Evolutionary conservation across 2,888 invertebrate species (phyloP).

Genomic region (Galerucella calmariensis): DNA sequence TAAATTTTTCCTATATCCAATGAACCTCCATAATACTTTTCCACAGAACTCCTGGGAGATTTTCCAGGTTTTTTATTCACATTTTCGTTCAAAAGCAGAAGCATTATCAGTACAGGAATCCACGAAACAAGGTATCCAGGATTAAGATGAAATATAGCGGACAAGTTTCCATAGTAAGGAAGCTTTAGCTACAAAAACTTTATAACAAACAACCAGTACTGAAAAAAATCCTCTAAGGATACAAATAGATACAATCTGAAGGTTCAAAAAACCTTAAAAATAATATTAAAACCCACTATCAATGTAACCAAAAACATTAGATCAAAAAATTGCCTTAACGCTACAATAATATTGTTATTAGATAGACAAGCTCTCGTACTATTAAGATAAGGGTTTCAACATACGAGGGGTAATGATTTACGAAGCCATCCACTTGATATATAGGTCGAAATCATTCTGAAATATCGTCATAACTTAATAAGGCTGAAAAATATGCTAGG

Average conservation of each 20-base stretch:
- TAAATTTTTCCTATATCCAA: no score
- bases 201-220: no score
- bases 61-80: constrained; percentile 9
- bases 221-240: not conserved
- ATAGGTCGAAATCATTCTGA: constrained; percentile 45
- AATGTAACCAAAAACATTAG: no score
- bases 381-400: not conserved
- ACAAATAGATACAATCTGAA: no score
- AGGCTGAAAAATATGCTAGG: constrained; percentile 40
- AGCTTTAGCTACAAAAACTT: no score
- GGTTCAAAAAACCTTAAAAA: no score
- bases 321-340: no score
- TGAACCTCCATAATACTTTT: no score
- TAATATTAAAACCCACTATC: no score
- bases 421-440: constrained; percentile 42
- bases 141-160: constrained; percentile 14
- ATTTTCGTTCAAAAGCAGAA: constrained; percentile 31
- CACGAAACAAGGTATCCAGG: constrained; percentile 11
- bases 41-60: no score
- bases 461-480: constrained; percentile 43
- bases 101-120: not conserved
- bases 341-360: not conserved
- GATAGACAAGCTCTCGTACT: not conserved
- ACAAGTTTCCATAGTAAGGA: no score
- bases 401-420: constrained; percentile 39